phyloP scores from a whole-genome alignment of 2,888 invertebrate species.

The Leptogaster cylindrica region DNA sequence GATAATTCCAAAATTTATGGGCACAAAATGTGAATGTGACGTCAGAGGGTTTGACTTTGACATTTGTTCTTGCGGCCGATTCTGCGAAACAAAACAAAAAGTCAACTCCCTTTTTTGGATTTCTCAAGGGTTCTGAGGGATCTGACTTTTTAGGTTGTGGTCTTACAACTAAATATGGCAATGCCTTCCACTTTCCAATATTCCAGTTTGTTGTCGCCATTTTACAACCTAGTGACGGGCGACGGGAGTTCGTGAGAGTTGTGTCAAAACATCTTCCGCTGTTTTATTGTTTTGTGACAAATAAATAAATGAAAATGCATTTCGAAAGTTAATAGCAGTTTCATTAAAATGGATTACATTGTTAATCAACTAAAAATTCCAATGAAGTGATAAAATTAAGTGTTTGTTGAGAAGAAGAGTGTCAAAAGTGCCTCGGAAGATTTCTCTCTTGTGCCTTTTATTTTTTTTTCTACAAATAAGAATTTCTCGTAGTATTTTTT shows the following conservation, averaged over 20 bases:
- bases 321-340: conserved; percentile 3
- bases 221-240: conserved; percentile 26
- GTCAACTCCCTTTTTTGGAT: too few species aligned
- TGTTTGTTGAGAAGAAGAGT: conserved; percentile 19
- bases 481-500: conserved; percentile 1
- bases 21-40: too few species aligned
- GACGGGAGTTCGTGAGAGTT: conserved; percentile 25
- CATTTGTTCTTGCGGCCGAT: too few species aligned
- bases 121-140: too few species aligned
- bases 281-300: neutral
- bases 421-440: conserved; percentile 28
- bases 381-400: neutral
- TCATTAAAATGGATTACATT: conserved; percentile 13
- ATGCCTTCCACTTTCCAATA: too few species aligned
- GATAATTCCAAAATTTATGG: too few species aligned
- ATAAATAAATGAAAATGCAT: neutral
- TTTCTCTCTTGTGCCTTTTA: conserved; percentile 23
- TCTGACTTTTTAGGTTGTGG: too few species aligned
- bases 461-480: neutral
- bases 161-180: neutral
- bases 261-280: conserved; percentile 34
- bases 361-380: neutral
- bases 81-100: too few species aligned
- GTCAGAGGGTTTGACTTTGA: too few species aligned
- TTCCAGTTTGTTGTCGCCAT: conserved; percentile 30